Evolutionary conservation across 2,113 vertebrate species (phyloP).

Genomic region (Mionectes macconnelli): DNA sequence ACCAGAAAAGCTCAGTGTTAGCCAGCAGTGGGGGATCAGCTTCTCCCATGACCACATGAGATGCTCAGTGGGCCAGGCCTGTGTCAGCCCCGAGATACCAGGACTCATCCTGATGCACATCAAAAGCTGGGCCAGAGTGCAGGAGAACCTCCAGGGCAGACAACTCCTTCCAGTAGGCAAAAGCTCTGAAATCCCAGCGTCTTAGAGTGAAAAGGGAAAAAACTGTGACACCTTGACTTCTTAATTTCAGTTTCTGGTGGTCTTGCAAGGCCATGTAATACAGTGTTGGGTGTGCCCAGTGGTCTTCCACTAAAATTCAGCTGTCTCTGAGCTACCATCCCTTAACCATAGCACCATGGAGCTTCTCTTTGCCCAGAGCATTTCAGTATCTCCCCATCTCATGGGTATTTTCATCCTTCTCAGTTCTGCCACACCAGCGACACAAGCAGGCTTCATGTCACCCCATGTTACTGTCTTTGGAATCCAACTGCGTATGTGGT

Average conservation of each 20-base stretch:
- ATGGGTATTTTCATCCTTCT: not conserved
- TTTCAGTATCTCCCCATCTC: not conserved
- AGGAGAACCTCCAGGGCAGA: not conserved
- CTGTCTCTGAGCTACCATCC: not conserved
- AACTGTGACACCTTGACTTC: not conserved
- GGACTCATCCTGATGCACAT: not conserved
- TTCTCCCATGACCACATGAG: not conserved
- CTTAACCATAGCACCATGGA: not conserved
- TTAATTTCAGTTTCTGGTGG: not conserved
- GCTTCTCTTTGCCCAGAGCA: not conserved
- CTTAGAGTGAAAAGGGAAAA: not conserved
- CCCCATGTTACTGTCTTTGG: not conserved
- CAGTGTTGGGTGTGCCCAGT: not conserved
- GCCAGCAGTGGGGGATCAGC: not conserved
- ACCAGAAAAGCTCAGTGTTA: not conserved
- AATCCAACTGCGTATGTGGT: fast-evolving
- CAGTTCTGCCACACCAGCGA: not conserved
- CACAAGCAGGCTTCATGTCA: not conserved
- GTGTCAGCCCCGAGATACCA: not conserved
- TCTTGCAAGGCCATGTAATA: not conserved
- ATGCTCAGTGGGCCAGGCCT: not conserved
- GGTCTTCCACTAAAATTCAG: not conserved
- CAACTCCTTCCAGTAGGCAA: not conserved
- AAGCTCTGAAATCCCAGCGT: not conserved
- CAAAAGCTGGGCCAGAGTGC: not conserved